Evolutionary conservation across 2,888 invertebrate genomes (phyloP).

Genomic region (Pecten maximus): DNA sequence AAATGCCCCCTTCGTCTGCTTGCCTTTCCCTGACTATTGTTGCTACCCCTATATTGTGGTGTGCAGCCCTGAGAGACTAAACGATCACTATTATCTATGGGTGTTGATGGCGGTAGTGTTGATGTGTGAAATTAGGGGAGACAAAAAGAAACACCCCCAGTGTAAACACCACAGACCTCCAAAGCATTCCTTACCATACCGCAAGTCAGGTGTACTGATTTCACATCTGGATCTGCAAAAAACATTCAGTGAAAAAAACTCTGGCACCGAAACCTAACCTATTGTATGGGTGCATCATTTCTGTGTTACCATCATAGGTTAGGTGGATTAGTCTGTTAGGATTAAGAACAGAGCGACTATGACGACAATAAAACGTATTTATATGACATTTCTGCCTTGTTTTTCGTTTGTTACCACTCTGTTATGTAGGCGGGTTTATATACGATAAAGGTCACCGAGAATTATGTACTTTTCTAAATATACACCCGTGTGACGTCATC

Average conservation of each 20-base stretch:
- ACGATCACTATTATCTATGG: not conserved
- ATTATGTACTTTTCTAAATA: not conserved
- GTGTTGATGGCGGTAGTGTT: slow-evolving; percentile 13
- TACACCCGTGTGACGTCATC: not conserved
- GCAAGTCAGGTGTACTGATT: not conserved
- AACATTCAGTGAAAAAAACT: not conserved
- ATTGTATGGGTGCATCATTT: not conserved
- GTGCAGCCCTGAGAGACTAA: not conserved
- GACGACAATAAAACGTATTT: not conserved
- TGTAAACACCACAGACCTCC: not conserved
- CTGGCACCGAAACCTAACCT: not conserved
- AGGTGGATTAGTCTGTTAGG: not conserved
- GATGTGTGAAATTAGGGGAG: slow-evolving; percentile 35
- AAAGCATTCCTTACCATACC: not conserved
- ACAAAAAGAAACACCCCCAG: not conserved
- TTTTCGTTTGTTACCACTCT: not conserved
- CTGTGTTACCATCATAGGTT: not conserved
- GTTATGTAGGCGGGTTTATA: not conserved
- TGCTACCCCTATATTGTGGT: no score
- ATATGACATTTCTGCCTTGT: slow-evolving; percentile 7
- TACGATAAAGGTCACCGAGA: not conserved
- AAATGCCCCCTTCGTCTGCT: no score
- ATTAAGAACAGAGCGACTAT: not conserved
- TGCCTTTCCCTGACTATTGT: no score
- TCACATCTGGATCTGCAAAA: slow-evolving; percentile 17